Evolutionary conservation across 2,797 vertebrate genomes (phyloP), one percentile per base, ranked within the genome.

Genomic region (Enteromius radiatus): DNA sequence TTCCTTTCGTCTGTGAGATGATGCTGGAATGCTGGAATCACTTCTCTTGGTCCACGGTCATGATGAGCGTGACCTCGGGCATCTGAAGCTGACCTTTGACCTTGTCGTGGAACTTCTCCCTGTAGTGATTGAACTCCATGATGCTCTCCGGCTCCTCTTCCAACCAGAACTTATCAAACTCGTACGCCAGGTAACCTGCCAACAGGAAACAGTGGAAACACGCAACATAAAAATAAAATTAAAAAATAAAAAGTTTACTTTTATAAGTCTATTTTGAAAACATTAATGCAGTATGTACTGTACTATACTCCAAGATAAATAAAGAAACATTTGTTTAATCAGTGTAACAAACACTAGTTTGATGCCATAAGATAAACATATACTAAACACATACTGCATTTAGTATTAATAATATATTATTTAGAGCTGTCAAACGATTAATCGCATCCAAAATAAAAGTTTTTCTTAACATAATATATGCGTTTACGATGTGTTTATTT

Each of bases 111-210:
- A 99, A 99, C 91, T 96, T 98, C 89, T 99, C 98, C 94, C 98
- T 94, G 92, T 99, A 99, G 1, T 95, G 94, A 87, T 99, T 99
- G 93, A 99, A 99, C 87, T 97, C 94, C 98, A 99, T 99, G 92
- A 99, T 99, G 92, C 97, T 99, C 88, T 97, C 96, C 17, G 98
- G 98, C 87, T 98, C 94, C 90, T 98, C 97, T 83, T 96, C 93
- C 90, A 99, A 93, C 98, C 98, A 99, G 95, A 99, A 99, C 87
- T 95, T 96, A 92, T 99, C 96, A 89, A 99, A 99, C 88, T 99
- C 97, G 74, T 96, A 98, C 0, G 96, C 95, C 87, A 99, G 94
- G 89, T 97, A 99, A 93, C 98, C 98, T 99, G 8, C 3, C 15
- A 1, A 70, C 0, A 84, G 36, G 67, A 74, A n/a, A 73, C 52